phyloP scores from a whole-genome alignment of 2,888 invertebrate genomes.

The Didymodactylos carnosus region DNA sequence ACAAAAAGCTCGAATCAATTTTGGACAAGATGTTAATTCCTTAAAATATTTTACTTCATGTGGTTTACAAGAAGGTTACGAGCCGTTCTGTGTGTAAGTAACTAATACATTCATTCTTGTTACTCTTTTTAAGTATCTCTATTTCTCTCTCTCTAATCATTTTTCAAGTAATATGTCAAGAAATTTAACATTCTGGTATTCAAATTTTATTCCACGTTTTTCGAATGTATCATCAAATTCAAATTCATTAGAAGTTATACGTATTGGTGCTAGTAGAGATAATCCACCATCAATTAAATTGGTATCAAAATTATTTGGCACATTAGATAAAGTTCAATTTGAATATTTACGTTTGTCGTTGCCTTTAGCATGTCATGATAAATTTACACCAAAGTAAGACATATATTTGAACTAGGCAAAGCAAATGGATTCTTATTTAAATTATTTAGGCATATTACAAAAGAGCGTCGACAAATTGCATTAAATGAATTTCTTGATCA shows the following conservation, averaged over 20 bases:
- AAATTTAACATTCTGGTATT: conserved; percentile 86
- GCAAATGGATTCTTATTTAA: neutral
- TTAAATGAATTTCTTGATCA: neutral
- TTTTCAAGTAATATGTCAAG: conserved; percentile 93
- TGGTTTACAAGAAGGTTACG: conserved; percentile 95
- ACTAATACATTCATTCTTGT: neutral
- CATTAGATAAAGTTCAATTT: conserved; percentile 68
- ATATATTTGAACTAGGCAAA: neutral
- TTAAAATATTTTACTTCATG: conserved; percentile 92
- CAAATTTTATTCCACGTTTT: conserved; percentile 11
- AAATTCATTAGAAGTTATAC: neutral
- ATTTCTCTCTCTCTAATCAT: conserved; percentile 38
- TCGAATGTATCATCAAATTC: neutral
- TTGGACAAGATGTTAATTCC: conserved; percentile 85
- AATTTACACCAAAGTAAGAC: neutral
- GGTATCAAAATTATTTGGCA: conserved; percentile 86
- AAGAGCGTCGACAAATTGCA: neutral
- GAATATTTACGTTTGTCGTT: conserved; percentile 83
- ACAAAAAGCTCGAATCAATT: conserved; percentile 73
- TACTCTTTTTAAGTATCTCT: neutral
- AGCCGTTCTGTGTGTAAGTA: conserved; percentile 75
- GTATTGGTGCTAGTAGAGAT: conserved; percentile 37
- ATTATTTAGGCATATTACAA: neutral
- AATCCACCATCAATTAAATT: conserved; percentile 88
- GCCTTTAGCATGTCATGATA: conserved; percentile 67